These are phyloP conservation scores for Apamea crenata DNA, from an alignment of 2,888 invertebrate species.

Conservation along the genomic window DNA sequence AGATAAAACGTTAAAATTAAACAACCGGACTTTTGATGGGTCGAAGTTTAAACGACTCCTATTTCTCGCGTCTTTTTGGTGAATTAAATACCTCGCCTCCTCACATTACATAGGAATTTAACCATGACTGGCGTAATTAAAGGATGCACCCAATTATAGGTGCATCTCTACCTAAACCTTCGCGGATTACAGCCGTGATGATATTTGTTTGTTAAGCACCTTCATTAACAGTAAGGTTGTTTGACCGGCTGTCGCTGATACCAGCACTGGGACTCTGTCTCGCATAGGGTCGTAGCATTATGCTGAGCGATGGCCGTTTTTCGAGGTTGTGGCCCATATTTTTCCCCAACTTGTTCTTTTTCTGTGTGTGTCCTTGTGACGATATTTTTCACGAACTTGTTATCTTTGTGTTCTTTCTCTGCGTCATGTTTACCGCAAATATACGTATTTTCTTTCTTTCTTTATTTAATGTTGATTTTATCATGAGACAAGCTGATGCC, in stretches of 20 bases:
- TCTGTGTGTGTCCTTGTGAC: too few relatives aligned
- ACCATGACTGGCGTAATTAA: background rate
- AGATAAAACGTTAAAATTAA: background rate
- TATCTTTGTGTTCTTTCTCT: too few relatives aligned
- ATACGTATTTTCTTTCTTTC: too few relatives aligned
- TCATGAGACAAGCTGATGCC: background rate
- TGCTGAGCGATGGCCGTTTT: too few relatives aligned
- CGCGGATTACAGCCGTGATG: background rate
- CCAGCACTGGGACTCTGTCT: too few relatives aligned
- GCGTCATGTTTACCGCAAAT: too few relatives aligned
- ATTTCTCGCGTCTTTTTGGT: background rate
- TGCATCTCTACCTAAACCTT: background rate
- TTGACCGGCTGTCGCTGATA: too few relatives aligned
- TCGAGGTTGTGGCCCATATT: too few relatives aligned
- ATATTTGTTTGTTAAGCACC: background rate
- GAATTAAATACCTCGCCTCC: background rate
- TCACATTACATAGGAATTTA: background rate
- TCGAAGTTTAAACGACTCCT: background rate
- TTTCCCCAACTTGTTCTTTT: too few relatives aligned
- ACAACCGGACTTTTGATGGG: background rate
- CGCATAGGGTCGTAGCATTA: too few relatives aligned
- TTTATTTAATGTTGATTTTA: background rate
- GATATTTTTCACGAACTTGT: too few relatives aligned
- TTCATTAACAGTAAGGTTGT: background rate
- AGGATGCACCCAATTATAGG: background rate